Evolutionary conservation across 2,888 invertebrate genomes (phyloP), one percentile per base, ranked within the genome.

Genomic region (Acanthopleura granulata): DNA sequence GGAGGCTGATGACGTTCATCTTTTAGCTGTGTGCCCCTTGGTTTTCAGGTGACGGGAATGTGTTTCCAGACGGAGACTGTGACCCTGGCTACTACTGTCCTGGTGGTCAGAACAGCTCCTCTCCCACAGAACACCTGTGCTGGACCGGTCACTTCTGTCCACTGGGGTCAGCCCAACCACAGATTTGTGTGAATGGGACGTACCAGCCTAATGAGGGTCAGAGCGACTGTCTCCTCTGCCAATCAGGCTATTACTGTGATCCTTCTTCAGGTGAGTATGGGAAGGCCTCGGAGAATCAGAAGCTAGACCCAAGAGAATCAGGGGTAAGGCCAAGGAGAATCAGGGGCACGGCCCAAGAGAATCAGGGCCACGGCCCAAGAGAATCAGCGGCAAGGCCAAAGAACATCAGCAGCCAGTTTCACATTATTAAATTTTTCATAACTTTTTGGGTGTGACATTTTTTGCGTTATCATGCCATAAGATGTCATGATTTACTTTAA

Each of bases 21-120:
- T n/a, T n/a, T n/a, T n/a, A n/a, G n/a, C 40, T 40, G 40, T 9
- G 6, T 61, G 61, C 25, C 25, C 51, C 18, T 30, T 70, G 4
- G 4, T 40, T 75, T 78, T 22, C 76, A 89, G 89, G 88, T 73
- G 78, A 84, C 57, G 89, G 87, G 16, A 85, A 88, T 73, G 82
- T 82, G 9, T 77, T 78, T 0, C 84, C 84, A n/a, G 86, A 83
- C 69, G 86, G 82, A 11, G 74, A 78, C 16, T 89, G 89, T 79
- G 72, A 79, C 16, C 79, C 85, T 40, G 88, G 89, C 9, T 89
- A 83, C 80, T 89, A 87, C 79, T 89, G 89, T 70, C 88, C 89
- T 29, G 86, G 86, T 30, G 89, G 89, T 76, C 88, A 88, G 76
- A 82, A 82, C 77, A 81, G 84, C n/a, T 75, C 80, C 40, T 85